Evolutionary conservation across 2,797 vertebrate genomes (phyloP), one percentile per base, ranked within the genome.

Genomic region (Pipistrellus pipistrellus): DNA sequence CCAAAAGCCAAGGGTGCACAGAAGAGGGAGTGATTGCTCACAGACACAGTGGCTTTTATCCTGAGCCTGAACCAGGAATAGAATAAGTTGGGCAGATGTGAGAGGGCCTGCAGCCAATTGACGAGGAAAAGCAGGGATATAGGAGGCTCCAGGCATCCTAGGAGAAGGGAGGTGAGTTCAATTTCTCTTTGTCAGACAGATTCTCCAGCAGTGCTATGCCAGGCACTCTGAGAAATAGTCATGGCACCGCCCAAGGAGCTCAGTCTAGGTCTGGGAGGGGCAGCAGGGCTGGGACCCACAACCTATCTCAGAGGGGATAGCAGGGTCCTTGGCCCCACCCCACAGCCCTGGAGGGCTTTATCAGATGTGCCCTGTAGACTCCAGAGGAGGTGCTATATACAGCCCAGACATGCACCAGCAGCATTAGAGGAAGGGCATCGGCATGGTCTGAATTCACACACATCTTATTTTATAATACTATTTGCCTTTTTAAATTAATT

Each of bases 181-280:
- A 11, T 38, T 68, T 17, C 17, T 32, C 11, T 41, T 23, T 78
- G 14, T 66, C 44, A 57, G 11, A 82, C 6, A 20, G 46, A 57
- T 51, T 32, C 8, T 25, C 2, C 1, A 84, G 0, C 27, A 25
- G 2, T 21, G 8, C 4, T 20, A 11, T 48, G 23, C n/a, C 8
- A 11, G 46, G 51, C 1, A n/a, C 11, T 9, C 68, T 7, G 8
- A 59, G n/a, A 46, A 72, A 9, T 0, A 21, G 71, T 57, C 3
- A 6, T 2, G 11, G 81, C 64, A 38, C 51, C 11, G 5, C 4
- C 15, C 9, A 12, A 30, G 7, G 14, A 62, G 1, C 14, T 66
- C 8, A 9, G 55, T 32, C n/a, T 23, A 44, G n/a, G 13, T 23
- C 10, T 38, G 4, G 18, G 25, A 44, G 27, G 44, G 27, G 21